A percentile compares a stretch with the other conserved stretches of the same genome.
Conservation (phyloP, 1,140 invertebrate genomes). For the Nasonia vitripennis region DNA sequence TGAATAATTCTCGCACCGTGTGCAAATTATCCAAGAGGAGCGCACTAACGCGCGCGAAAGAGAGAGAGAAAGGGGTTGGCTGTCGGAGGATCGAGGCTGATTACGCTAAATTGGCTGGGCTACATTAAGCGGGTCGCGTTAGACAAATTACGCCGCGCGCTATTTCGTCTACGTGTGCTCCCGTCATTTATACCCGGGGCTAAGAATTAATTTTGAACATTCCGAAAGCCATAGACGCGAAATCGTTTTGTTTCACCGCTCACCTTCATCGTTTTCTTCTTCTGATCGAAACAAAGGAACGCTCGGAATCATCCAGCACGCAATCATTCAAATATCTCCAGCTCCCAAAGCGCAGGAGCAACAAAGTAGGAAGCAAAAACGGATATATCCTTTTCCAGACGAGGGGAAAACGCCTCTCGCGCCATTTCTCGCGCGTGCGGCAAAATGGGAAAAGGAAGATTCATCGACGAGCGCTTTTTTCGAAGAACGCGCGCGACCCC, state of each 20-base stretch:
- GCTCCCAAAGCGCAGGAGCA: neutral
- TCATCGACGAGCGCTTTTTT: constrained; percentile 43
- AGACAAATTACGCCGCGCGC: neutral
- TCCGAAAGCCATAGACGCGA: no score
- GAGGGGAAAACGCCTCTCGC: neutral
- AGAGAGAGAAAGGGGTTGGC: neutral
- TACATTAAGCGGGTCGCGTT: constrained; percentile 10
- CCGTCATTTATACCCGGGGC: no score
- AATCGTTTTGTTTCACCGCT: neutral
- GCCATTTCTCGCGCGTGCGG: neutral
- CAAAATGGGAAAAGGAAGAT: constrained; percentile 43
- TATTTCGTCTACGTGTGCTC: neutral
- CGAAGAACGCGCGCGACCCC: constrained; percentile 20
- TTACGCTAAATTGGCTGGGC: constrained; percentile 13
- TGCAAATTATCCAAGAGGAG: neutral
- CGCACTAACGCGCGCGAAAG: neutral
- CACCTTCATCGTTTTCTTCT: neutral
- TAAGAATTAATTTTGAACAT: no score
- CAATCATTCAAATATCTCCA: constrained; percentile 3
- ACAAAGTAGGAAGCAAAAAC: constrained; percentile 9
- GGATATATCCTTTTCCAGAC: constrained; percentile 14
- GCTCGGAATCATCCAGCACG: neutral
- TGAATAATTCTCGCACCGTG: constrained; percentile 29
- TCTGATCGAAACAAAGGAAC: no score
- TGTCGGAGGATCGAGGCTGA: constrained; percentile 19